phyloP scores from a whole-genome alignment of 64 coral and sea anemone genomes.

The Montipora foliosa region DNA sequence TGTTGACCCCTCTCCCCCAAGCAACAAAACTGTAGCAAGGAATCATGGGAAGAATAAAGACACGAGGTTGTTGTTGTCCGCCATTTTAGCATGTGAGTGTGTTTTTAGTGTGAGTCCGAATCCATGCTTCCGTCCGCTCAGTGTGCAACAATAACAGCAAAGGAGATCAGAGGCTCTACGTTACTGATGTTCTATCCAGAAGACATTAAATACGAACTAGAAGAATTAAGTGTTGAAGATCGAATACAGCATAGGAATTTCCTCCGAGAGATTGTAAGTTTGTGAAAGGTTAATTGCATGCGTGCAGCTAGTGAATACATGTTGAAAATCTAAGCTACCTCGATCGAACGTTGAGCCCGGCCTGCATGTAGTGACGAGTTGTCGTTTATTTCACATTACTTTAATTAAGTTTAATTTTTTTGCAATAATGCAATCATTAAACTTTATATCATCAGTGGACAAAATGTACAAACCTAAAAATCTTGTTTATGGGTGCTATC shows the following conservation, averaged over 20 bases:
- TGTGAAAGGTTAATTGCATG: not conserved
- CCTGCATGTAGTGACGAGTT: not conserved
- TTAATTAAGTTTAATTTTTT: not conserved
- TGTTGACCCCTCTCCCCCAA: too few relatives aligned
- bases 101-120: too few relatives aligned
- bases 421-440: not conserved
- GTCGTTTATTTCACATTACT: not conserved
- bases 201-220: conserved; percentile 12
- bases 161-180: not conserved
- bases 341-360: too few relatives aligned
- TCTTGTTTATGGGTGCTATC: not conserved
- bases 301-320: not conserved
- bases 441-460: not conserved
- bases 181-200: not conserved
- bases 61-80: too few relatives aligned
- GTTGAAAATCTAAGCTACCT: too few relatives aligned
- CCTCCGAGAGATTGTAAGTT: conserved; percentile 1
- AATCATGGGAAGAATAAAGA: too few relatives aligned
- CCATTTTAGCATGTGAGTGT: too few relatives aligned
- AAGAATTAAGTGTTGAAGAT: not conserved
- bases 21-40: too few relatives aligned
- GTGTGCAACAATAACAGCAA: not conserved
- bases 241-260: conserved; percentile 8
- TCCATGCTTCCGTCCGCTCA: too few relatives aligned
- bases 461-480: not conserved